A percentile compares a stretch with the other conserved stretches of the same genome.
These are phyloP conservation scores for Danaus chrysippus DNA, from an alignment of 2,888 invertebrate species.

Conservation along the genomic window DNA sequence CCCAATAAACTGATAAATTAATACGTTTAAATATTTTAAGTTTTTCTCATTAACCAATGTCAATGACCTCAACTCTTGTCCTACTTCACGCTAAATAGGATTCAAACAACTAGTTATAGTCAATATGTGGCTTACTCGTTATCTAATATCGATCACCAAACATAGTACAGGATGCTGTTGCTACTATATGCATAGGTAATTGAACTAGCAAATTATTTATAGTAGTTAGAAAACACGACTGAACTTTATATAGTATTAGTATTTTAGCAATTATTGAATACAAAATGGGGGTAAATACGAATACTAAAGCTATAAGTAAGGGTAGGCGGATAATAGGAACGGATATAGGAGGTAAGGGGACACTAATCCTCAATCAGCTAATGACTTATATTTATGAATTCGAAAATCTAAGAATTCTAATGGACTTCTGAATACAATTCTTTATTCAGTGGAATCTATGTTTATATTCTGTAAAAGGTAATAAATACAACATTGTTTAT, in stretches of 20 bases:
- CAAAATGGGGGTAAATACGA: constrained; percentile 67
- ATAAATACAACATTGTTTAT: background rate
- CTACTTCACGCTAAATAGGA: constrained; percentile 63
- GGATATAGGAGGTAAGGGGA: constrained; percentile 43
- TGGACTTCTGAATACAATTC: background rate
- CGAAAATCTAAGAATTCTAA: background rate
- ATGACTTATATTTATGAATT: constrained; percentile 12
- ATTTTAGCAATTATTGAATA: constrained; percentile 61
- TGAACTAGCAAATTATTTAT: constrained; percentile 58
- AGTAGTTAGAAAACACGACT: constrained; percentile 50
- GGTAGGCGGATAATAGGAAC: constrained; percentile 62
- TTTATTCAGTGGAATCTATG: background rate
- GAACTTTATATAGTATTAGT: constrained; percentile 50
- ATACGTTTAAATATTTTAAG: constrained; percentile 49
- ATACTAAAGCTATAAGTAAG: constrained; percentile 76
- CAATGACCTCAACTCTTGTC: constrained; percentile 64
- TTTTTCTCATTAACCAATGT: constrained; percentile 41
- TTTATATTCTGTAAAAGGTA: background rate
- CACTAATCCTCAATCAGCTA: constrained; percentile 22
- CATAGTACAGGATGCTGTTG: constrained; percentile 52
- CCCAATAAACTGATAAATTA: constrained; percentile 64
- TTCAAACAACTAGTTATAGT: constrained; percentile 53
- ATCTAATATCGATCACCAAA: constrained; percentile 44
- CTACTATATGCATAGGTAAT: constrained; percentile 51
- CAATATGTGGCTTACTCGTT: constrained; percentile 47